phyloP scores from a whole-genome alignment of 92 coral and sea anemone species.

The Parazoanthus darwini region DNA sequence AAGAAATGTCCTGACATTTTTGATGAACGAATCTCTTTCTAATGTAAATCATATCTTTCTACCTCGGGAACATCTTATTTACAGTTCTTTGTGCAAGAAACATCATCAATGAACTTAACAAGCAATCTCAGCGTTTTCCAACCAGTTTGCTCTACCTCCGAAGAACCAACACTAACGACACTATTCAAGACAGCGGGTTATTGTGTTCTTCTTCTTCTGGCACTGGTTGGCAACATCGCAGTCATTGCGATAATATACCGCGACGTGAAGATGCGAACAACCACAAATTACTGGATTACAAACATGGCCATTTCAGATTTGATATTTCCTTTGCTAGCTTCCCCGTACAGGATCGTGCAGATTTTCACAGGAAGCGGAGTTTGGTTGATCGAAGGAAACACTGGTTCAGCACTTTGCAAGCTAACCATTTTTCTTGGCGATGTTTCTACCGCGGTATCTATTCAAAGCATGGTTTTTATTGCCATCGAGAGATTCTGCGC shows the following conservation, averaged over 20 bases:
- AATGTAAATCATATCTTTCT: too few relatives aligned
- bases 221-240: conserved; percentile 41
- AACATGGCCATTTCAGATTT: conserved; percentile 59
- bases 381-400: conserved; percentile 44
- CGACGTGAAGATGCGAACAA: conserved; percentile 45
- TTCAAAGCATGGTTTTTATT: conserved; percentile 47
- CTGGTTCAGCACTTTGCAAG: conserved; percentile 43
- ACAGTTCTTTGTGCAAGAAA: background rate
- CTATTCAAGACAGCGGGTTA: conserved; percentile 23
- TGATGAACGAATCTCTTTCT: background rate
- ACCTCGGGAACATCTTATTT: too few relatives aligned
- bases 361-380: conserved; percentile 26
- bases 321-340: conserved; percentile 43
- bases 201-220: conserved; percentile 37
- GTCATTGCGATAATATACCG: conserved; percentile 40
- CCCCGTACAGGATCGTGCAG: conserved; percentile 52
- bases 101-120: background rate
- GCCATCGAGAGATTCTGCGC: conserved; percentile 51
- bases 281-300: conserved; percentile 53
- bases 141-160: background rate
- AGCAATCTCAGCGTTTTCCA: background rate
- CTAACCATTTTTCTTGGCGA: conserved; percentile 47
- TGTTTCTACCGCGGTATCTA: conserved; percentile 53
- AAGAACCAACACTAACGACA: background rate
- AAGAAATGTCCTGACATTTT: background rate